These are phyloP conservation scores for Ptyas mucosa DNA, from an alignment of 2,113 vertebrate genomes.

Conservation along the genomic window DNA sequence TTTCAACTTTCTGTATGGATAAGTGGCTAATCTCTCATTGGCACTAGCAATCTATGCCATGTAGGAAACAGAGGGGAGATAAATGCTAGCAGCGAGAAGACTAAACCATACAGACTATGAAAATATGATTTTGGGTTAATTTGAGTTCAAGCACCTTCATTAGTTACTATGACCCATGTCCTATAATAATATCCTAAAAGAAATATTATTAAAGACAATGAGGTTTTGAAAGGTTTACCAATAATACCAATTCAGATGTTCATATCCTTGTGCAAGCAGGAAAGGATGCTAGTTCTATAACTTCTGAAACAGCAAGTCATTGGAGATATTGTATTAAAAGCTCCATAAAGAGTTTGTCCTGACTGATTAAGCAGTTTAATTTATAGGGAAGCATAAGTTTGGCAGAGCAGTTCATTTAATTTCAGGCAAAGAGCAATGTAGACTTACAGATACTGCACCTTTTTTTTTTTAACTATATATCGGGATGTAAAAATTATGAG, in stretches of 20 bases:
- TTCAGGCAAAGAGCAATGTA: constrained; percentile 39
- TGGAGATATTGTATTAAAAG: constrained; percentile 44
- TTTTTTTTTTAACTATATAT: background rate
- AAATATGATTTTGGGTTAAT: constrained; percentile 55
- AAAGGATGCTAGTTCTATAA: constrained; percentile 50
- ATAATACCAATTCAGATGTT: constrained; percentile 54
- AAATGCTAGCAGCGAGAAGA: background rate
- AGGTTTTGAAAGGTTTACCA: constrained; percentile 45
- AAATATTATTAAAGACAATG: constrained; percentile 38
- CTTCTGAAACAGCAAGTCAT: constrained; percentile 64
- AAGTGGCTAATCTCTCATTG: constrained; percentile 51
- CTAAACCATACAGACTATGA: constrained; percentile 22
- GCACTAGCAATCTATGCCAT: constrained; percentile 43
- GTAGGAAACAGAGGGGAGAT: constrained; percentile 15
- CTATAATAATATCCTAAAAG: constrained; percentile 20
- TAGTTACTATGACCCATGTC: constrained; percentile 64
- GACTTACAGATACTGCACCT: background rate
- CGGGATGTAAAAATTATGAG: background rate
- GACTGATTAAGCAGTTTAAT: constrained; percentile 64
- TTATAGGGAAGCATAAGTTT: constrained; percentile 39
- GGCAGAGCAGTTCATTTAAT: constrained; percentile 35
- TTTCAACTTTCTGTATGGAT: constrained; percentile 52
- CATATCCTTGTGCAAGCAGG: constrained; percentile 34
- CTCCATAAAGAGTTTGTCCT: constrained; percentile 47
- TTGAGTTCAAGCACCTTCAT: constrained; percentile 55